Conservation (phyloP, 2,113 vertebrate genomes). For the Carettochelys insculpta region DNA sequence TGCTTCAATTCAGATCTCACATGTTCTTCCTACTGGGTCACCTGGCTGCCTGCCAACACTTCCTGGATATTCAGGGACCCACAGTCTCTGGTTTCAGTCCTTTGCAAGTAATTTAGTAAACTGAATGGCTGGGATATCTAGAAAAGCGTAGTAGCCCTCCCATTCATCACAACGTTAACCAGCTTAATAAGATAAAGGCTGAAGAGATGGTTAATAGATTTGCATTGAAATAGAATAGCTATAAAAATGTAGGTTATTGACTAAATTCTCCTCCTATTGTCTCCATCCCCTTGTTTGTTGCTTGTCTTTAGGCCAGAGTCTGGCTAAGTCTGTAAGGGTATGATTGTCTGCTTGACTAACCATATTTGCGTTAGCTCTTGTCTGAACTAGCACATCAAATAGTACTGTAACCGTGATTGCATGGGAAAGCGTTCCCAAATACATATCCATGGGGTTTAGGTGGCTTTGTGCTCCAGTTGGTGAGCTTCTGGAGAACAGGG, state of each 20-base stretch:
- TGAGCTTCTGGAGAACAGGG: neutral
- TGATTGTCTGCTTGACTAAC: neutral
- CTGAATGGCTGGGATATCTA: too few species aligned
- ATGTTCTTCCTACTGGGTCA: too few species aligned
- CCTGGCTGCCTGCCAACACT: too few species aligned
- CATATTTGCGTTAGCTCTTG: neutral
- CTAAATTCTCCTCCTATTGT: neutral
- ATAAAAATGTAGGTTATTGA: neutral
- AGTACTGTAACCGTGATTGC: neutral
- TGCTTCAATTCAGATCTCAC: too few species aligned
- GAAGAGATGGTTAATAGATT: neutral
- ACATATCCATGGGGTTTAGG: neutral
- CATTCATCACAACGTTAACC: too few species aligned
- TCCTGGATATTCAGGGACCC: too few species aligned
- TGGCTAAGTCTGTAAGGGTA: neutral
- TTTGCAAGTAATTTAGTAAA: too few species aligned
- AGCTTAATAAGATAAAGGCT: neutral
- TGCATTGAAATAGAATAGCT: neutral
- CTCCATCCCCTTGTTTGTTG: neutral
- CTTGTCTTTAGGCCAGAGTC: neutral
- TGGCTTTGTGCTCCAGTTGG: neutral
- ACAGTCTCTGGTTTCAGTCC: too few species aligned
- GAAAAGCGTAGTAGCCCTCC: too few species aligned
- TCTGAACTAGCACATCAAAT: neutral
- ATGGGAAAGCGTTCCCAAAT: neutral